phyloP scores from a whole-genome alignment of 1,140 invertebrate species.

The Zaprionus tsacasi region DNA sequence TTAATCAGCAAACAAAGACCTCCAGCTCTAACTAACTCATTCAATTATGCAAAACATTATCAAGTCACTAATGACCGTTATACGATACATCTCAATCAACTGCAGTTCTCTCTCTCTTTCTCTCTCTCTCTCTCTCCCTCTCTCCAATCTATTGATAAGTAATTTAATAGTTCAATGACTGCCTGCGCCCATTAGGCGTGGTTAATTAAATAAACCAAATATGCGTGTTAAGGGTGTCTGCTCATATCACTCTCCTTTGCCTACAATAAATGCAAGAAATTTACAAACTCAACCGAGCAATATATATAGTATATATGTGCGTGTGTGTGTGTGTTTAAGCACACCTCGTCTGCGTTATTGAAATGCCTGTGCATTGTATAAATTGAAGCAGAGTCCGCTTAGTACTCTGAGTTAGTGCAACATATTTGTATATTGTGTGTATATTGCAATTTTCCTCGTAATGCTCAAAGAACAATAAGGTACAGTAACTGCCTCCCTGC shows the following conservation, averaged over 20 bases:
- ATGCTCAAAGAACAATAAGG: slow-evolving; percentile 42
- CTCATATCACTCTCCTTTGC: slow-evolving; percentile 25
- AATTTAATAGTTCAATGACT: slow-evolving; percentile 30
- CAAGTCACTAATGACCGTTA: not conserved
- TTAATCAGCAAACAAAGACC: too few relatives aligned
- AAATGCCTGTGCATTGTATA: slow-evolving; percentile 52
- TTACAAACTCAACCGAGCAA: slow-evolving; percentile 8
- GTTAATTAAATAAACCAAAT: slow-evolving; percentile 62
- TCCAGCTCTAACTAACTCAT: not conserved
- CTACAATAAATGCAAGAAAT: not conserved
- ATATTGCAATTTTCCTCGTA: slow-evolving; percentile 45
- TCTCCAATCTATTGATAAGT: not conserved
- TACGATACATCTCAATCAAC: slow-evolving; percentile 4
- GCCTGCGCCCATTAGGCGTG: slow-evolving; percentile 19
- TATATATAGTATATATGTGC: not conserved
- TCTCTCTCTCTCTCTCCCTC: too few relatives aligned
- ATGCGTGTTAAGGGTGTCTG: slow-evolving; percentile 47
- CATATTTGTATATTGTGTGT: slow-evolving; percentile 19
- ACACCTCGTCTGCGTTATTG: slow-evolving; percentile 43
- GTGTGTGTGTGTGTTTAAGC: not conserved
- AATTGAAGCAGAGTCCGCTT: slow-evolving; percentile 42
- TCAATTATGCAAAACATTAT: not conserved
- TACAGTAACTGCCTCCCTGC: not conserved
- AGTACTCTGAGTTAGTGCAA: slow-evolving; percentile 6
- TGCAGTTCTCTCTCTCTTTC: not conserved